Base-by-base conservation (phyloP, 2,113 vertebrate species). In the Vulpes vulpes region DNA sequence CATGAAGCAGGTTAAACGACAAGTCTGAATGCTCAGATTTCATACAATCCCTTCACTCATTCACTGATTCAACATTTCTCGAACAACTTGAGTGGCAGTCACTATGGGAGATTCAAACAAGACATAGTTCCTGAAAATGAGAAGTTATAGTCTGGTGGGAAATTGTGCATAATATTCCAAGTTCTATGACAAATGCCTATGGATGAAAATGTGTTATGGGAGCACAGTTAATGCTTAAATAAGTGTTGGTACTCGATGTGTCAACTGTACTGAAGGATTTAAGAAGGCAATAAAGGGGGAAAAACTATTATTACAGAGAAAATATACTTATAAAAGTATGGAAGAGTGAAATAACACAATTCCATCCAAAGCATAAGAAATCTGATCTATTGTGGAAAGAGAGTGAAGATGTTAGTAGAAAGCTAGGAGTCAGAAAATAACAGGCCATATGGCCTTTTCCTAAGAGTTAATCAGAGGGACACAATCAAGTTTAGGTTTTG, bases 341-440 rank as follows among this genome's bases (percentile, higher is more conserved):
- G 62, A 43, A 38, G 17, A 81, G 12, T 43, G 16, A 73, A 87
- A 57, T 12, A 67, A 30, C 23, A 69, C 7, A 5, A 92, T 25
- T 5, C 30, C 32, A 43, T 51, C 43, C 23, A 60, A 80, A 23
- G 38, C 11, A 79, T 9, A 79, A 32, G 69, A 84, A 67, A 80
- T 35, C 6, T 71, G 25, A 69, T 57, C 35, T 64, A 27, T 83
- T 74, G 87, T 74, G 35, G 83, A 96, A 16, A 87, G 14, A 89
- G 32, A 64, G 11, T 23, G 15, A 74, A 81, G n/a, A 81, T 64
- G n/a, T 35, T 35, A 17, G 27, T 15, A 67, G 49, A 86, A 93
- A 81, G 9, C 49, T 19, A 60, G 25, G 38, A 95, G 57, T 86
- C 79, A 96, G 43, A 83, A 86, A 90, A 71, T n/a, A 78, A 78